Base-by-base conservation (phyloP, 2,797 vertebrate genomes). In the Huso huso region DNA sequence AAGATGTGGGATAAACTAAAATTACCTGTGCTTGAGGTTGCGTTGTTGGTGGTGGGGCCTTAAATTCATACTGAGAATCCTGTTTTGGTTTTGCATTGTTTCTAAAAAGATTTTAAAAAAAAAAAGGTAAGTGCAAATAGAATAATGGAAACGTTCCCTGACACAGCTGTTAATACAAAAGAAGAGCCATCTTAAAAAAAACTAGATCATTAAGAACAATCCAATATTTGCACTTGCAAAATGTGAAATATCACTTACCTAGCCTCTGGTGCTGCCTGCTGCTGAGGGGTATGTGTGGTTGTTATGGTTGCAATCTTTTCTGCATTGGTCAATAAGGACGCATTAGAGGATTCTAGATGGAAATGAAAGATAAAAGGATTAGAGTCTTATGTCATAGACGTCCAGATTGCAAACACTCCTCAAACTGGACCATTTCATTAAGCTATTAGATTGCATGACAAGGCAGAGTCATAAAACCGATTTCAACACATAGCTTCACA, bases 291-390 rank as follows among this genome's bases (percentile, higher is more conserved):
- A 37, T 37, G 37, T 37, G 37, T 37, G 37, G 96, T 99, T 76
- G 96, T 99, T 81, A 99, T 98, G 70, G 96, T 99, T 76, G 96
- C 96, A 4, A 99, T 99, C 90, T 98, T 99, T 88, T 99, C 96
- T 1, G 96, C 96, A 13, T 98, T 99, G 79, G 96, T 99, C 87
- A 99, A 82, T 85, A 99, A 85, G 64, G 96, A 94, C 10, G 96
- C 95, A 70, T 99, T 99, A 61, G 96, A 98, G 65, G 95, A 95
- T 82, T 99, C 96, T 99, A 88, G 1, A 73, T 59, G 60, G 10
- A 60, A 48, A 48, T 48, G 79, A 66, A 12, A 71, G 79, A 72
- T 51, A 66, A 7, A 62, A 58, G 55, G 55, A 58, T 58, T 6
- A 58, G 55, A 3, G 10, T n/a, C 12, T 37, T 37, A 37, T 37